Evolutionary conservation across 2,797 vertebrate species (phyloP), one percentile per base, ranked within the genome.

Genomic region (Acipenser ruthenus): DNA sequence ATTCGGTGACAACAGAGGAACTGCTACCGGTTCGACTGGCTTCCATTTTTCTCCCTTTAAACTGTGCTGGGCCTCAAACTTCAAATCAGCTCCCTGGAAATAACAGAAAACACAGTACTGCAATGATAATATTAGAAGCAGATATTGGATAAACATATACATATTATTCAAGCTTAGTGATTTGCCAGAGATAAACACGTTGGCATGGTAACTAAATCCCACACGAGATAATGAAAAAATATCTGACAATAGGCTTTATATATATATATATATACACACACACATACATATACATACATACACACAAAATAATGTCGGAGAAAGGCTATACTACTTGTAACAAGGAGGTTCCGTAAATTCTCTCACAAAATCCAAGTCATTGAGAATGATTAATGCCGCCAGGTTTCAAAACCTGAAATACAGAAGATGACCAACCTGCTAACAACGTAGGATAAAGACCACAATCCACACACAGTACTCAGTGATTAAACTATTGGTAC

Each of bases 1-100:
- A 55, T 67, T 75, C 0, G 85, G 85, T n/a, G 77, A 68, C 50
- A 86, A 65, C 52, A 90, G 75, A 1, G 87, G 89, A 9, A 82
- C 6, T 0, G 83, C 74, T 0, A 79, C 67, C 0, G 84, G 80
- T 73, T 86, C 83, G 0, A 68, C 72, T 11, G 76, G 77, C 62
- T 61, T 60, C 87, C 87, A 89, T 0, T 65, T 23, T 60, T 87
- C 82, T n/a, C 78, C 83, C 62, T n/a, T 63, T 7, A 67, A 62
- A 62, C 13, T 60, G 71, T 78, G 80, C 11, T 74, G 81, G 58
- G 84, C 10, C 6, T 70, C 71, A 49, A 88, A 88, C 0, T 50
- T 70, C 74, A 68, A 79, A 23, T 59, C 71, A 50, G 68, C 63
- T 6, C 50, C 59, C 65, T 68, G 63, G 15, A 62, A 70, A 3